Evolutionary conservation across 2,113 vertebrate species (phyloP).

Genomic region (Varanus salvator): DNA sequence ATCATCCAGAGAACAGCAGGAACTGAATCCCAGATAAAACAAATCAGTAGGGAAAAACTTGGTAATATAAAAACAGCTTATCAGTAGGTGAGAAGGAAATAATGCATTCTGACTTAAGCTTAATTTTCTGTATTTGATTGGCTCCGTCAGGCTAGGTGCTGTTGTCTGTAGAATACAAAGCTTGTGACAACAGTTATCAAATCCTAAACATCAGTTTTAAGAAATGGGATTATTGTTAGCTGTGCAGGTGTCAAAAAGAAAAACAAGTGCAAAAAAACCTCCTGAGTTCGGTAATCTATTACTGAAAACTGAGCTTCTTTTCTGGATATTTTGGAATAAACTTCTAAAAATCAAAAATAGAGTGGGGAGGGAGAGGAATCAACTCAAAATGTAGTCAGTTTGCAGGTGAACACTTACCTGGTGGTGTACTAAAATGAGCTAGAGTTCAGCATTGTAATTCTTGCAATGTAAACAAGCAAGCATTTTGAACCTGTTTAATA

Average conservation of each 20-base stretch:
- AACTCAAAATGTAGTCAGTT: background rate
- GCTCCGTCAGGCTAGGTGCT: background rate
- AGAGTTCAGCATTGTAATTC: background rate
- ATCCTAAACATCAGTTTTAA: background rate
- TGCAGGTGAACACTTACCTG: background rate
- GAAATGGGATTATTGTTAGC: background rate
- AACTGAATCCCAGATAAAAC: conserved; percentile 5
- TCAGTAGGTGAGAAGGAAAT: background rate
- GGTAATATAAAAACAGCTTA: background rate
- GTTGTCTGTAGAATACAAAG: background rate
- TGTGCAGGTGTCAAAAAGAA: background rate
- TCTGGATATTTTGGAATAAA: background rate
- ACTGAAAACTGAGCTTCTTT: background rate
- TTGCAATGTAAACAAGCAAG: background rate
- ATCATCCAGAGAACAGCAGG: background rate
- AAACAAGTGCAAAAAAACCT: background rate
- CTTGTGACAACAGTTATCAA: background rate
- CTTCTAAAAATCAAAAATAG: background rate
- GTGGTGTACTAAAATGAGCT: background rate
- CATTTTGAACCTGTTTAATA: background rate
- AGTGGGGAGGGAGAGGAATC: background rate
- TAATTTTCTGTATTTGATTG: background rate
- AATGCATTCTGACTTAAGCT: background rate
- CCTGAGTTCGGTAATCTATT: background rate
- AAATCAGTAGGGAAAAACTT: background rate